These are phyloP conservation scores for Acanthis flammea DNA, from an alignment of 2,797 vertebrate genomes.

Conservation along the genomic window DNA sequence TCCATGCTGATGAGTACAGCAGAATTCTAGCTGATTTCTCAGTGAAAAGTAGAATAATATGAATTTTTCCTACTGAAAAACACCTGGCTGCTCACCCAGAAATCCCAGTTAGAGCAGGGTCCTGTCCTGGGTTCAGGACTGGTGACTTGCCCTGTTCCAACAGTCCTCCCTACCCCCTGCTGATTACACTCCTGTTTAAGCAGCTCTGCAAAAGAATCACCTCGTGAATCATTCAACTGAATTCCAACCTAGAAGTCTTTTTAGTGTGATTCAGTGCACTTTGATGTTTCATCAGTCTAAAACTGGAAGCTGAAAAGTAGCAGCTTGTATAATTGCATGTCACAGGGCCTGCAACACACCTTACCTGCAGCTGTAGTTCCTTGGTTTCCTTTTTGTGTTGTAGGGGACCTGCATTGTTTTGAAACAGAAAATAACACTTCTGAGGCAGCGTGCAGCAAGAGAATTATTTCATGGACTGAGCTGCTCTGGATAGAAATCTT, in stretches of 20 bases:
- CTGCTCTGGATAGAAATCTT: background rate
- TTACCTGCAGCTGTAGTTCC: background rate
- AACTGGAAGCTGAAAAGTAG: background rate
- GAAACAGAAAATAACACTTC: background rate
- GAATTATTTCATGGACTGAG: background rate
- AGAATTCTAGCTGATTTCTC: background rate
- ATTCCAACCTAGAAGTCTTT: background rate
- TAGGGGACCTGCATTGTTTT: background rate
- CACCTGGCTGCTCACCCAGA: background rate
- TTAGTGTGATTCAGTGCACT: conserved; percentile 34
- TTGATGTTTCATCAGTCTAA: conserved; percentile 18
- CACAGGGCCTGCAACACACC: background rate
- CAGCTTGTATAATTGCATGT: background rate
- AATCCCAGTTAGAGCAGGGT: background rate
- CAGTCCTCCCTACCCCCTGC: background rate
- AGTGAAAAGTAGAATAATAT: background rate
- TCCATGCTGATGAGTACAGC: background rate
- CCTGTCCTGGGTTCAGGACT: background rate
- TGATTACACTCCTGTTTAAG: background rate
- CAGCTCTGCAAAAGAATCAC: background rate
- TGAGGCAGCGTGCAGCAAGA: background rate
- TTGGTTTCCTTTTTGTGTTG: conserved; percentile 1
- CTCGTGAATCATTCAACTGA: background rate
- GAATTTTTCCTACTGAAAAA: background rate
- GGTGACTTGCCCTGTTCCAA: background rate